Evolutionary conservation across 2,113 vertebrate genomes (phyloP).

Genomic region (human (Homo sapiens)): DNA sequence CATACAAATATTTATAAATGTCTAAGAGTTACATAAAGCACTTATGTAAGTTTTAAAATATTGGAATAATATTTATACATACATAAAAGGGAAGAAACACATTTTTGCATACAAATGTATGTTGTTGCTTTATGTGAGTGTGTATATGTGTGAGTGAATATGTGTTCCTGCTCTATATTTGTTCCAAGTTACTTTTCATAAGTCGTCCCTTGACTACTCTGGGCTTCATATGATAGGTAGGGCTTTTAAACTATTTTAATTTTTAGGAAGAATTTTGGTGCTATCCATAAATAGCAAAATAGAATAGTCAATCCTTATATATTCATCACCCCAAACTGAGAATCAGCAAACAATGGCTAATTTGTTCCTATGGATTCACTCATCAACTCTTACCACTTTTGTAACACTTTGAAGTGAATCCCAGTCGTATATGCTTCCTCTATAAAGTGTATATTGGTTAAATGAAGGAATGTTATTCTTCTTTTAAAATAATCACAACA

Average conservation of each 20-base stretch:
- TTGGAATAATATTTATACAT: not conserved
- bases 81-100: not conserved
- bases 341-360: not conserved
- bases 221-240: not conserved
- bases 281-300: not conserved
- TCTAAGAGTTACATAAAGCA: not conserved
- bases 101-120: not conserved
- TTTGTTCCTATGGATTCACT: not conserved
- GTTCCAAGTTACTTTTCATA: not conserved
- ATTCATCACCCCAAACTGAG: not conserved
- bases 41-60: not conserved
- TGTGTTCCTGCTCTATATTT: not conserved
- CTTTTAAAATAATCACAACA: not conserved
- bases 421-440: not conserved
- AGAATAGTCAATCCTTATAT: not conserved
- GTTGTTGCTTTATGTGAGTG: not conserved
- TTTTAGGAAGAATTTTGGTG: not conserved
- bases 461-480: not conserved
- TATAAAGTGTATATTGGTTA: not conserved
- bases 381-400: not conserved
- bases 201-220: not conserved
- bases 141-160: not conserved
- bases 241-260: not conserved
- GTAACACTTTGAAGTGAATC: not conserved
- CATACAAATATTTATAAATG: not conserved